Evolutionary conservation across 2,888 invertebrate genomes (phyloP), one percentile per base, ranked within the genome.

Genomic region (Polymixis lichenea): DNA sequence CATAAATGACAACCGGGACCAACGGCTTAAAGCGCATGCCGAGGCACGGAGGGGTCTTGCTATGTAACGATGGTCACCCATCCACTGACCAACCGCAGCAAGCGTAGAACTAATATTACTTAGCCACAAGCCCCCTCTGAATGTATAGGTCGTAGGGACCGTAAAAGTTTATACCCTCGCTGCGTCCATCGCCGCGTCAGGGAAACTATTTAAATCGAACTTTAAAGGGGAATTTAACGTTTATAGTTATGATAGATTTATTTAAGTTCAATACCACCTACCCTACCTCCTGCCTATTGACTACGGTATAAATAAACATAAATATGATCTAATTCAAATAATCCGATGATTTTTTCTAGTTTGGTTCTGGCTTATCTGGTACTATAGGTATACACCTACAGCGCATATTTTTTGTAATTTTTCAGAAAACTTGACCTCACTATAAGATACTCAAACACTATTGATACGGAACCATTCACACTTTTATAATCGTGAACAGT

Each of bases 401-500:
- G 22, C 49, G 19, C 43, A 43, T 13, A 17, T 22, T 13, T 7
- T 17, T 73, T 17, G 4, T 0, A 2, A 19, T 51, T 38, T 68
- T 25, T 51, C 28, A 0, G 13, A 43, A 55, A 28, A 22, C 28
- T 53, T 17, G 1, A n/a, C 43, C 32, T n/a, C 13, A 22, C 32
- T 13, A 19, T 46, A 49, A 25, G 2, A 9, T 25, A 38, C 17
- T 56, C 11, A 32, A 25, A 38, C 60, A 8, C 55, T 56, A 7
- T 58, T 19, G 3, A 49, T 64, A 67, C 86, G 67, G 86, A 75
- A 79, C 86, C 87, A n/a, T 25, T n/a, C 17, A 28, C 19, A 0
- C 19, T 11, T 46, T 19, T 49, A 13, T 13, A 43, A n/a, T 32
- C 25, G 0, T 32, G 53, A 19, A 67, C 56, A 73, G 61, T 77